These are phyloP conservation scores for Cyprinodon diabolis DNA, from an alignment of 2,797 vertebrate genomes.

Conservation along the genomic window DNA sequence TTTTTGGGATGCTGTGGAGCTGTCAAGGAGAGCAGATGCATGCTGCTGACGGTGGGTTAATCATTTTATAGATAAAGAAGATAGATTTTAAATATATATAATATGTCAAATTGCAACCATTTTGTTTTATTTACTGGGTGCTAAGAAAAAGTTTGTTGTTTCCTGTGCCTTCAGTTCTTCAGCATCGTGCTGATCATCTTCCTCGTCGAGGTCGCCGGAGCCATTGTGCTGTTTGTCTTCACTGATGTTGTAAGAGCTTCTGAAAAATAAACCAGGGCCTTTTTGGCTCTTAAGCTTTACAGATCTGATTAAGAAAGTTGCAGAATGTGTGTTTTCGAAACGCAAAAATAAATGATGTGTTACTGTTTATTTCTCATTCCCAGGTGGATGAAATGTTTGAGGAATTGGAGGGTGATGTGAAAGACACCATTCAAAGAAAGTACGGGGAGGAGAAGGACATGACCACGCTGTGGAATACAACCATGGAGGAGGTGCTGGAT, in stretches of 20 bases:
- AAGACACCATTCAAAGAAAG: background rate
- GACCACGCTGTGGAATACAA: conserved; percentile 71
- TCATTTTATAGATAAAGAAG: background rate
- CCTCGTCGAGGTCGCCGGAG: conserved; percentile 77
- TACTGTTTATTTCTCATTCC: conserved; percentile 5
- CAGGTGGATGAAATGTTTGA: conserved; percentile 69
- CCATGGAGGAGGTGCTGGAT: conserved; percentile 76
- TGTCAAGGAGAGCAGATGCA: conserved; percentile 80
- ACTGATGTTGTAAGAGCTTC: conserved; percentile 74
- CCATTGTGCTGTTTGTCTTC: conserved; percentile 78
- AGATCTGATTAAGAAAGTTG: background rate
- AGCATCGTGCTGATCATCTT: conserved; percentile 82
- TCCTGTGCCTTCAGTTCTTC: conserved; percentile 78
- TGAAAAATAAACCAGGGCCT: background rate
- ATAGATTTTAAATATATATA: background rate
- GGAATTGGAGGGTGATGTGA: conserved; percentile 36
- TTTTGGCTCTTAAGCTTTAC: background rate
- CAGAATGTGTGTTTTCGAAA: background rate
- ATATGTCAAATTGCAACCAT: background rate
- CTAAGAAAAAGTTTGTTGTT: background rate
- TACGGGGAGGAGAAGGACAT: conserved; percentile 39
- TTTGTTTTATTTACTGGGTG: background rate
- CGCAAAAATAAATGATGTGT: background rate
- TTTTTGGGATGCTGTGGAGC: conserved; percentile 87
- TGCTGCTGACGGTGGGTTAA: conserved; percentile 83